phyloP scores from a whole-genome alignment of 2,797 vertebrate genomes.

The Hippoglossus hippoglossus region DNA sequence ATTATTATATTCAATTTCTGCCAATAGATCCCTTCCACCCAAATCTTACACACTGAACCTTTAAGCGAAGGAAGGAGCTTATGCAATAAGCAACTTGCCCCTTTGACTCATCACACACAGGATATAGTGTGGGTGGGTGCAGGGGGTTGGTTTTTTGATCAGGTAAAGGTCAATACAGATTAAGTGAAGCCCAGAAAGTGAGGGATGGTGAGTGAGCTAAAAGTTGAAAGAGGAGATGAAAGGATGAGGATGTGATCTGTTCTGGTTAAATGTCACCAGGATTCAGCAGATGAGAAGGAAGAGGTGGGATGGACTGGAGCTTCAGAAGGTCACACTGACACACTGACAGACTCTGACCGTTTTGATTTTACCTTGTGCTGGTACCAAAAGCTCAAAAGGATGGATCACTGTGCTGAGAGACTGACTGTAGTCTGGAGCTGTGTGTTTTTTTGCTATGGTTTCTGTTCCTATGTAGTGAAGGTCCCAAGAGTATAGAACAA shows the following conservation, averaged over 20 bases:
- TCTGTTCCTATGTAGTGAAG: conserved; percentile 30
- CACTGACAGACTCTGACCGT: conserved; percentile 8
- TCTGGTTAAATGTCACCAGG: conserved; percentile 38
- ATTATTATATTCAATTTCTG: too few species aligned
- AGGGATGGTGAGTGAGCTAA: conserved; percentile 46
- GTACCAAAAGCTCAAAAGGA: not conserved
- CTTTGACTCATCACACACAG: conserved; percentile 42
- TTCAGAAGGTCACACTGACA: conserved; percentile 36
- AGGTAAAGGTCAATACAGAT: conserved; percentile 57
- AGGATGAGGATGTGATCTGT: conserved; percentile 44
- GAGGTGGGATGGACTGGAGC: conserved; percentile 55
- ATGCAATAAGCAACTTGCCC: not conserved
- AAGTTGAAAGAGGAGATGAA: conserved; percentile 58
- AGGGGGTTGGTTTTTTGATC: conserved; percentile 9
- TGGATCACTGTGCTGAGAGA: not conserved
- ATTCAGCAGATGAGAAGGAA: conserved; percentile 50
- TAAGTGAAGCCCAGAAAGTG: conserved; percentile 32
- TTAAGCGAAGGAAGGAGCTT: not conserved
- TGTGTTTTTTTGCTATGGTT: conserved; percentile 32
- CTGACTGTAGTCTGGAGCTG: not conserved
- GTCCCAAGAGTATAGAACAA: conserved; percentile 13
- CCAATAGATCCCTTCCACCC: too few species aligned
- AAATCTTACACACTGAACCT: too few species aligned
- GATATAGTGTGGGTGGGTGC: conserved; percentile 20
- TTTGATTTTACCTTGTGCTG: not conserved